Conservation (phyloP, 2,797 vertebrate species). For the Muscicapa comitata region DNA sequence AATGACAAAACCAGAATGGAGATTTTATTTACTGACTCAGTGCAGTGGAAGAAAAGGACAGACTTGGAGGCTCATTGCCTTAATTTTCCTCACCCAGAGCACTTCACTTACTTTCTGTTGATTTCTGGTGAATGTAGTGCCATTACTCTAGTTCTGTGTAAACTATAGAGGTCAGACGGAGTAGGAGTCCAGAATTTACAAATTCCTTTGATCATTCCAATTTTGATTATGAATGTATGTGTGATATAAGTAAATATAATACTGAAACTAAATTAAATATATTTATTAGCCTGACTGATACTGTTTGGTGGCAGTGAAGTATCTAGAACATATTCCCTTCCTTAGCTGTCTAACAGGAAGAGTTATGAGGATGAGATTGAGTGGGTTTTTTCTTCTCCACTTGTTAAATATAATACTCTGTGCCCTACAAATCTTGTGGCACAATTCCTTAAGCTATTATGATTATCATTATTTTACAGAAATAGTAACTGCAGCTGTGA, state of each 20-base stretch:
- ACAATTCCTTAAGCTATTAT: not conserved
- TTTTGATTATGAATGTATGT: not conserved
- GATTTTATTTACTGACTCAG: not conserved
- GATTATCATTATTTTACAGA: not conserved
- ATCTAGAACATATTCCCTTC: not conserved
- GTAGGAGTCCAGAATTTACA: not conserved
- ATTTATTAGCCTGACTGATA: not conserved
- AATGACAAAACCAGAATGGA: constrained; percentile 59
- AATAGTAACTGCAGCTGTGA: not conserved
- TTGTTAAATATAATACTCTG: not conserved
- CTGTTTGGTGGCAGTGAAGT: not conserved
- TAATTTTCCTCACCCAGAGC: not conserved
- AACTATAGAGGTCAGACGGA: not conserved
- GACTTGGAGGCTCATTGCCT: not conserved
- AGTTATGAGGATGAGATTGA: not conserved
- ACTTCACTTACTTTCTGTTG: not conserved
- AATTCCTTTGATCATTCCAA: not conserved
- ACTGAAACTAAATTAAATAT: not conserved
- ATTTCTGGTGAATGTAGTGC: not conserved
- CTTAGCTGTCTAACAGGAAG: not conserved
- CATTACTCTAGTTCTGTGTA: not conserved
- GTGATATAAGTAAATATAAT: not conserved
- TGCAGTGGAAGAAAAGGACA: not conserved
- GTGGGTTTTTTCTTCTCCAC: not conserved
- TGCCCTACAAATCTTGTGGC: not conserved